These are phyloP conservation scores for Salmo trutta DNA, from an alignment of 2,797 vertebrate species.

Conservation along the genomic window DNA sequence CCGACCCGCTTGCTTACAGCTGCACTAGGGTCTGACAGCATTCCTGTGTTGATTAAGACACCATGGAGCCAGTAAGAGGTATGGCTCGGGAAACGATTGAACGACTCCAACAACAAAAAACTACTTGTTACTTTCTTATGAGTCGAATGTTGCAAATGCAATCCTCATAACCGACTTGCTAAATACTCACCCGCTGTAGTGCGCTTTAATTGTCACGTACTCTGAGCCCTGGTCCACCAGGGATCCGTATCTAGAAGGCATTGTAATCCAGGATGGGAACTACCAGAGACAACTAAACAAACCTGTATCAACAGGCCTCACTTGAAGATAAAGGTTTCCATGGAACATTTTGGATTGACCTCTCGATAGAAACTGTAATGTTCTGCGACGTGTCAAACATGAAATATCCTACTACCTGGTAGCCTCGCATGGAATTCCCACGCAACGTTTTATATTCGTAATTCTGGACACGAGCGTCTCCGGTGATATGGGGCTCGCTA, in stretches of 20 bases:
- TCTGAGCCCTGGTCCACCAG: conserved; percentile 77
- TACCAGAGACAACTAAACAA: neutral
- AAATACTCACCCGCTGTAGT: conserved; percentile 81
- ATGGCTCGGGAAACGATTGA: too few species aligned
- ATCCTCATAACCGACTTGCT: neutral
- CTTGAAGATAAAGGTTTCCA: neutral
- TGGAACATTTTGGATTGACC: neutral
- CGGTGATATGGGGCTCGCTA: neutral
- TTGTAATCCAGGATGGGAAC: conserved; percentile 39
- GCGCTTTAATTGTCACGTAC: conserved; percentile 86
- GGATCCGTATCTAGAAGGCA: conserved; percentile 83
- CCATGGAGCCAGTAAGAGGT: too few species aligned
- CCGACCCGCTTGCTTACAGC: too few species aligned
- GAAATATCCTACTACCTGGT: neutral
- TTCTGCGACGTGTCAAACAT: neutral
- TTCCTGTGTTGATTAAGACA: too few species aligned
- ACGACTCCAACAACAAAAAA: too few species aligned
- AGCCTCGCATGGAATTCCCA: neutral
- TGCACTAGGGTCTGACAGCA: too few species aligned
- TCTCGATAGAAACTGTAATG: neutral
- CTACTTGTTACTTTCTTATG: neutral
- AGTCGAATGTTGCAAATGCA: neutral
- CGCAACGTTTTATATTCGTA: neutral
- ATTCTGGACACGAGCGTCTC: neutral
- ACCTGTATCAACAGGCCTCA: neutral